Conservation (phyloP, 23 tunicate species). For the Ascidia mentula region DNA sequence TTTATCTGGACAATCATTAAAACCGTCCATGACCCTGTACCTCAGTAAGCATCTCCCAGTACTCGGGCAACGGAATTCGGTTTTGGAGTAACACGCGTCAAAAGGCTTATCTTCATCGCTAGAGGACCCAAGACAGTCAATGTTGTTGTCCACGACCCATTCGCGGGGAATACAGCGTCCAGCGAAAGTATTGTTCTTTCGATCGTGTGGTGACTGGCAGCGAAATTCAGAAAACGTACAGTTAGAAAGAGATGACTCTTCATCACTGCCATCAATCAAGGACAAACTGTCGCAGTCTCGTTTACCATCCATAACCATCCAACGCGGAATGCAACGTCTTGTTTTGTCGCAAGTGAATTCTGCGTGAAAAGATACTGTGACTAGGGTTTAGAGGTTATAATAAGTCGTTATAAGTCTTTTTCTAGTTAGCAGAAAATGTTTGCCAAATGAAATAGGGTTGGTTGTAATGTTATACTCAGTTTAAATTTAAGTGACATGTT, state of each 20-base stretch:
- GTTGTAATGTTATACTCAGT: too few species aligned
- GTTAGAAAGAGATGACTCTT: background rate
- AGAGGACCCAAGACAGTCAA: slow-evolving; percentile 20
- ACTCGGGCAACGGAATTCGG: slow-evolving; percentile 33
- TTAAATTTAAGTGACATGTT: too few species aligned
- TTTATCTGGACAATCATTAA: slow-evolving; percentile 28
- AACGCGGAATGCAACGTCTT: background rate
- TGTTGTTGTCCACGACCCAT: slow-evolving; percentile 11
- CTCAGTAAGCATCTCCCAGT: slow-evolving; percentile 25
- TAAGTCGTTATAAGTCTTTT: too few species aligned
- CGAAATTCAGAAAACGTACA: background rate
- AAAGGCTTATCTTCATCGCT: slow-evolving; percentile 24
- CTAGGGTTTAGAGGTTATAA: too few species aligned
- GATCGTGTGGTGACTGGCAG: background rate
- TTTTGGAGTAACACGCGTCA: background rate
- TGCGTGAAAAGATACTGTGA: too few species aligned
- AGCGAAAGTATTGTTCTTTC: background rate
- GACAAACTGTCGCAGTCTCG: background rate
- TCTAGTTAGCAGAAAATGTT: too few species aligned
- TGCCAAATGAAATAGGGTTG: too few species aligned
- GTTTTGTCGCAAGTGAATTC: background rate
- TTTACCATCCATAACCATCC: background rate
- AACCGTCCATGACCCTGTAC: slow-evolving; percentile 37
- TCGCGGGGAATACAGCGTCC: slow-evolving; percentile 28
- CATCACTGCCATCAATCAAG: background rate